These are phyloP conservation scores for Chrysemys picta DNA, from an alignment of 2,113 vertebrate genomes.

Conservation along the genomic window DNA sequence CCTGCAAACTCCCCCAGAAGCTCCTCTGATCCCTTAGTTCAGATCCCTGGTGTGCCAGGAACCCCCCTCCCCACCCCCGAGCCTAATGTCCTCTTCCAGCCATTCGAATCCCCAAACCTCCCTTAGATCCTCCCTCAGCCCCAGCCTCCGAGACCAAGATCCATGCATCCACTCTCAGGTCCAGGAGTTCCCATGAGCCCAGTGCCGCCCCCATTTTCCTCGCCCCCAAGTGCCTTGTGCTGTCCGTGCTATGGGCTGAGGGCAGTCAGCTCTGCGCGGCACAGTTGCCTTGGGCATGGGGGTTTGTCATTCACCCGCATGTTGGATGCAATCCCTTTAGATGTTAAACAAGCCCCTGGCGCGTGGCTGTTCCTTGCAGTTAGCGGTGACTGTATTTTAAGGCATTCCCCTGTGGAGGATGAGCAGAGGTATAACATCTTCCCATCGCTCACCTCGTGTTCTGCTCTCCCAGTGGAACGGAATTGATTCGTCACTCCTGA, in stretches of 20 bases:
- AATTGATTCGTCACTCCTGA: fast-evolving
- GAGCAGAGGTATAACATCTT: too few relatives aligned
- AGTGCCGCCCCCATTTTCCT: neutral
- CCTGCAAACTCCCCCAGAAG: neutral
- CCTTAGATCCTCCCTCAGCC: neutral
- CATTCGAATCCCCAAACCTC: neutral
- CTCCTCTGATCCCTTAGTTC: neutral
- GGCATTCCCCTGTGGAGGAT: too few relatives aligned
- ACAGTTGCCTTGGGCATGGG: fast-evolving
- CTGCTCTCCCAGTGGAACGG: neutral
- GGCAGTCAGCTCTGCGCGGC: neutral
- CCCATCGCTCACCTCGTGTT: neutral
- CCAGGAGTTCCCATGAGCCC: neutral
- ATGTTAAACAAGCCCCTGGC: neutral
- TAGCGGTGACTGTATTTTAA: neutral
- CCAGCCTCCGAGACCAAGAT: neutral
- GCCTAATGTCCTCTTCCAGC: neutral
- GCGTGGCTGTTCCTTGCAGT: neutral
- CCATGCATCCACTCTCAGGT: neutral
- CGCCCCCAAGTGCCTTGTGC: neutral
- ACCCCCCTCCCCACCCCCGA: neutral
- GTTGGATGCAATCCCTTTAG: neutral
- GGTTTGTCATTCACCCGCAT: neutral
- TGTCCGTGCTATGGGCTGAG: neutral
- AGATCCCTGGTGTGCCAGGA: neutral